Conservation (phyloP, 2,113 vertebrate species). For the Apus apus region DNA sequence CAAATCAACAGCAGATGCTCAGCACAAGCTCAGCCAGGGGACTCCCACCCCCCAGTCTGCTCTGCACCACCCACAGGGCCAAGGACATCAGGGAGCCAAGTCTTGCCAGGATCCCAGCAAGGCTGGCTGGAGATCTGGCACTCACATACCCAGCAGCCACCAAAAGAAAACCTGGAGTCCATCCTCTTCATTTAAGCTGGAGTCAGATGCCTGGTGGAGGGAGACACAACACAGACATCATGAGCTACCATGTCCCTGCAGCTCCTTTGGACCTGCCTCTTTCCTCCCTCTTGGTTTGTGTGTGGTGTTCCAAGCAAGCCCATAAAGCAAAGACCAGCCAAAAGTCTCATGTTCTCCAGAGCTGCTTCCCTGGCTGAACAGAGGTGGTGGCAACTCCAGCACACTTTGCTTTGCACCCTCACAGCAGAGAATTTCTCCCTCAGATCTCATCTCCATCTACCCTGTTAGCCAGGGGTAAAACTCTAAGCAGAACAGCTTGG, state of each 20-base stretch:
- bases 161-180: constrained; percentile 82
- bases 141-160: constrained; percentile 90
- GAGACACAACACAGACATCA: not conserved
- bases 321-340: not conserved
- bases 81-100: not conserved
- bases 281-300: not conserved
- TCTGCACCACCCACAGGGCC: not conserved
- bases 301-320: not conserved
- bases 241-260: not conserved
- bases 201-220: constrained; percentile 77
- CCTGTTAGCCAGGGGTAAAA: not conserved
- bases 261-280: not conserved
- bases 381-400: not conserved
- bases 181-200: constrained; percentile 74
- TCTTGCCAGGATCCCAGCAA: not conserved
- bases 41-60: not conserved
- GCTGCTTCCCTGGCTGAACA: not conserved
- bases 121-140: not conserved
- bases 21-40: not conserved
- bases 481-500: not conserved
- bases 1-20: not conserved
- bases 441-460: too few species aligned
- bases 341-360: not conserved
- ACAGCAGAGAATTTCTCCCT: too few species aligned
- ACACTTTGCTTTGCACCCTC: not conserved